A percentile compares a stretch with the other conserved stretches of the same genome.
Evolutionary conservation across 2,888 invertebrate species (phyloP).

Genomic region (Tineola bisselliella): DNA sequence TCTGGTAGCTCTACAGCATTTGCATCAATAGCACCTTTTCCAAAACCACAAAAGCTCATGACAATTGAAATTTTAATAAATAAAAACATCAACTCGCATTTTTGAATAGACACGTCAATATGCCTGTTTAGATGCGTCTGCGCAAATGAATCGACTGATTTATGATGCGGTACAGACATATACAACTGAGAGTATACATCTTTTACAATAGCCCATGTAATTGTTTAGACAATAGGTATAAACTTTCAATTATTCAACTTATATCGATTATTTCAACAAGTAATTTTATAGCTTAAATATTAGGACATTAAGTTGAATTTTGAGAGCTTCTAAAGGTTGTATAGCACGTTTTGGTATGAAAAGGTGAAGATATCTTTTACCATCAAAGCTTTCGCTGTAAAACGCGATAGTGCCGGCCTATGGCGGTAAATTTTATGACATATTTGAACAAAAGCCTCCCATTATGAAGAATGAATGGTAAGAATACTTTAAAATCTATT

Average conservation of each 20-base stretch:
- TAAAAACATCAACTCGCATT: slow-evolving; percentile 47
- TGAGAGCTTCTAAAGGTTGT: neutral
- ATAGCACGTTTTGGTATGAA: neutral
- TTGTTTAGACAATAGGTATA: slow-evolving; percentile 60
- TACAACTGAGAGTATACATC: slow-evolving; percentile 58
- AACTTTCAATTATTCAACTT: slow-evolving; percentile 21
- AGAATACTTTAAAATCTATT: slow-evolving; percentile 10
- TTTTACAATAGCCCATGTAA: slow-evolving; percentile 56
- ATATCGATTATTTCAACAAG: slow-evolving; percentile 17
- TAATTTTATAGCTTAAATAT: neutral
- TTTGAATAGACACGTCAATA: slow-evolving; percentile 53
- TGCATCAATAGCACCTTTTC: neutral
- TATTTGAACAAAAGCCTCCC: slow-evolving; percentile 10
- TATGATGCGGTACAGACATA: slow-evolving; percentile 59
- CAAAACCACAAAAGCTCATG: slow-evolving; percentile 17
- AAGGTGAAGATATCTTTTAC: neutral
- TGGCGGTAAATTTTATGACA: slow-evolving; percentile 8
- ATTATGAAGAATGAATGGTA: slow-evolving; percentile 2
- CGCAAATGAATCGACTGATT: slow-evolving; percentile 47
- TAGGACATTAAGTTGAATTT: neutral
- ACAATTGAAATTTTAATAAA: slow-evolving; percentile 50
- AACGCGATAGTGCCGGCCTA: neutral
- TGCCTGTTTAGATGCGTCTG: slow-evolving; percentile 40
- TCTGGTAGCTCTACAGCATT: too few relatives aligned
- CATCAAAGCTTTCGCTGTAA: slow-evolving; percentile 9